A percentile compares a stretch with the other conserved stretches of the same genome.
phyloP scores from a whole-genome alignment of 2,797 vertebrate species.

The Mormyrus proboscirostris region DNA sequence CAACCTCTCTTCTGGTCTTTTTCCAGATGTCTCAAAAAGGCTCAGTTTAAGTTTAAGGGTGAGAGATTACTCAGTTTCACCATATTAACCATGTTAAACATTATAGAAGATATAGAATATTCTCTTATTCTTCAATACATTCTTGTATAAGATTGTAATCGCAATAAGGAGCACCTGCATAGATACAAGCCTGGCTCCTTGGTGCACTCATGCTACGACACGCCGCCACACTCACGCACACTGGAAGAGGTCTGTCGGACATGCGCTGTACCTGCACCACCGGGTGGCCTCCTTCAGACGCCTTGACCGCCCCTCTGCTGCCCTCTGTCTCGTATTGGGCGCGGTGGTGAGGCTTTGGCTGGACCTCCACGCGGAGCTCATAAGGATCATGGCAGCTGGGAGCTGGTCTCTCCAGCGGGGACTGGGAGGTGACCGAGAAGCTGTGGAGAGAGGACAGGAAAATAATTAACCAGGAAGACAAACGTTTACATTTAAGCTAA shows the following conservation, averaged over 20 bases:
- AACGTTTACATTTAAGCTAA: background rate
- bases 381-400: conserved; percentile 69
- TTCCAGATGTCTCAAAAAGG: background rate
- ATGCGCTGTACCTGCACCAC: conserved; percentile 75
- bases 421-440: conserved; percentile 66
- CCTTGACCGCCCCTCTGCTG: conserved; percentile 88
- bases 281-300: conserved; percentile 78
- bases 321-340: conserved; percentile 97
- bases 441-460: conserved; percentile 40
- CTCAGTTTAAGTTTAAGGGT: background rate
- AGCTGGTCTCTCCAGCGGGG: conserved; percentile 76
- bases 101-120: background rate
- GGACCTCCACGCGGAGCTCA: conserved; percentile 79
- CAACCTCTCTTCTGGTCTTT: background rate
- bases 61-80: background rate
- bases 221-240: background rate
- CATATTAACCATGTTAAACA: background rate
- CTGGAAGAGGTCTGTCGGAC: background rate
- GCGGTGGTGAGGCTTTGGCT: conserved; percentile 85
- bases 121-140: background rate
- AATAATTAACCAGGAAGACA: background rate
- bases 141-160: background rate
- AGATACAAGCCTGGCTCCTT: background rate
- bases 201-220: background rate
- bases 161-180: background rate